phyloP scores from a whole-genome alignment of 2,113 vertebrate species.

The Cricetomys ansorgei region DNA sequence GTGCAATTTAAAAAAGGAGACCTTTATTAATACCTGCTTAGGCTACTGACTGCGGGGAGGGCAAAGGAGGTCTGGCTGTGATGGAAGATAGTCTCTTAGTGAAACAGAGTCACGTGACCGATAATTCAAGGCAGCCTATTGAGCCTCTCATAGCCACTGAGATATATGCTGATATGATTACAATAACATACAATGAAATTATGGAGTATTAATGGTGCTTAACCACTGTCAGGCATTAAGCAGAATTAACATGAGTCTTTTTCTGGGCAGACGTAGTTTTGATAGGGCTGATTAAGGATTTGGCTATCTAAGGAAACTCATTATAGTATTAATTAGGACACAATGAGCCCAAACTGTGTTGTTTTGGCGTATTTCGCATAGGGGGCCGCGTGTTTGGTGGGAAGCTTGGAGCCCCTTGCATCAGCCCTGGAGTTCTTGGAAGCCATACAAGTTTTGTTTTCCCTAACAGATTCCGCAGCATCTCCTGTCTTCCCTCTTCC shows the following conservation, averaged over 20 bases:
- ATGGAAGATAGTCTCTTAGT: conserved; percentile 90
- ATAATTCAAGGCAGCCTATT: conserved; percentile 89
- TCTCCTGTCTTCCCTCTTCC: neutral
- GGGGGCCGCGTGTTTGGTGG: conserved; percentile 84
- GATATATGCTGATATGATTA: conserved; percentile 91
- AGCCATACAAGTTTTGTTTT: conserved; percentile 72
- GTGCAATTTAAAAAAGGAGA: conserved; percentile 92
- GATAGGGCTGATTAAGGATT: conserved; percentile 91
- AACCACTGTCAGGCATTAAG: conserved; percentile 90
- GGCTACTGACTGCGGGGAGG: conserved; percentile 89
- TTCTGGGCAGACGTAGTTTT: conserved; percentile 88
- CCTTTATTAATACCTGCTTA: conserved; percentile 94
- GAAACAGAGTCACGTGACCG: conserved; percentile 87
- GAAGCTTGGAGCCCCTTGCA: conserved; percentile 80
- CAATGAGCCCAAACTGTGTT: conserved; percentile 89
- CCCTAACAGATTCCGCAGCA: neutral
- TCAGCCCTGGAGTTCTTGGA: conserved; percentile 80
- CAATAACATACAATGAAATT: conserved; percentile 92
- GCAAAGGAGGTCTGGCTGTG: conserved; percentile 88
- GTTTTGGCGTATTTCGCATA: conserved; percentile 88
- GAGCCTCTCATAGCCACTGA: conserved; percentile 87
- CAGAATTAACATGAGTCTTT: conserved; percentile 90
- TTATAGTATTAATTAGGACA: conserved; percentile 92
- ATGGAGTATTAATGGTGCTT: conserved; percentile 92
- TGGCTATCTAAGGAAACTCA: conserved; percentile 90